Percentiles rank a stretch among this genome's conserved stretches.
Evolutionary conservation across 2,113 vertebrate genomes (phyloP).

Genomic region (Tricholaema leucomelas): DNA sequence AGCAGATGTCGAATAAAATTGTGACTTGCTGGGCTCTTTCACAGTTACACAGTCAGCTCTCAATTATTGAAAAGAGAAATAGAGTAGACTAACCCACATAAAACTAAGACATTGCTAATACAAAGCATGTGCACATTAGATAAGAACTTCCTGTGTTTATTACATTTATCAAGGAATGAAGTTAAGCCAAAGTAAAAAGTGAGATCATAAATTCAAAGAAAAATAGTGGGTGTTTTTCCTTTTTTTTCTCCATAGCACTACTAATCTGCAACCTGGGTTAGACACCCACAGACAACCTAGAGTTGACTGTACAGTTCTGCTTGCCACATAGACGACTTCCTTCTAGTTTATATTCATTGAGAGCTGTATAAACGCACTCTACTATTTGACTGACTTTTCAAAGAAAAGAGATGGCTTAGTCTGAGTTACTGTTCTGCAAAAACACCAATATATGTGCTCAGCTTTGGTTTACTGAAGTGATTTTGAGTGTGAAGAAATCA

Average conservation of each 20-base stretch:
- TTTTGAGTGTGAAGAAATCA: constrained; percentile 18
- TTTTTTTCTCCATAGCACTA: constrained; percentile 49
- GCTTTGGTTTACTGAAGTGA: constrained; percentile 14
- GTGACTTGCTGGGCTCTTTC: background rate
- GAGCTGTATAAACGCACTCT: background rate
- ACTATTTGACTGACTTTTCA: constrained; percentile 28
- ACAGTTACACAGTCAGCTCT: background rate
- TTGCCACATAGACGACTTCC: constrained; percentile 30
- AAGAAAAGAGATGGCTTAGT: background rate
- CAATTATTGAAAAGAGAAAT: background rate
- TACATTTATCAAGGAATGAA: background rate
- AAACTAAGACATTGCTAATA: background rate
- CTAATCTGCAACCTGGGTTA: constrained; percentile 66
- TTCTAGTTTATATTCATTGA: constrained; percentile 46
- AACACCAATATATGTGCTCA: background rate
- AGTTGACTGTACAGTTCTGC: constrained; percentile 40
- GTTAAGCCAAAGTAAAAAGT: constrained; percentile 12
- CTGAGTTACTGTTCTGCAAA: background rate
- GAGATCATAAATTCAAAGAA: constrained; percentile 48
- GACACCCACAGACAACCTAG: constrained; percentile 47
- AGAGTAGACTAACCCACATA: background rate
- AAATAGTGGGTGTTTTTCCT: constrained; percentile 50
- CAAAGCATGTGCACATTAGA: background rate
- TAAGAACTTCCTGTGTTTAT: background rate
- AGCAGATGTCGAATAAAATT: background rate